Evolutionary conservation across 2,888 invertebrate genomes (phyloP).

Genomic region (Phragmatobia fuliginosa): DNA sequence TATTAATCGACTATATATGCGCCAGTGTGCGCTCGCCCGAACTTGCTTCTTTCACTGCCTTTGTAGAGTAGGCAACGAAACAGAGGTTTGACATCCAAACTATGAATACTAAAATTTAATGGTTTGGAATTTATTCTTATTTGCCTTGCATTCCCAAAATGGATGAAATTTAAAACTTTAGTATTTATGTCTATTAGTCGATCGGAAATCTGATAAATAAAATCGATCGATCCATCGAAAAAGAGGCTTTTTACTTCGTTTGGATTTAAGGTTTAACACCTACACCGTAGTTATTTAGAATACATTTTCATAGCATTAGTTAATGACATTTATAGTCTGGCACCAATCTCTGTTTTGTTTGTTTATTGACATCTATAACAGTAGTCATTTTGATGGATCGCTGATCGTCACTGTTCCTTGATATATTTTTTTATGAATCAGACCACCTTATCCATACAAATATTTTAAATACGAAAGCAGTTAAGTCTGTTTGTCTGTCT

Average conservation of each 20-base stretch:
- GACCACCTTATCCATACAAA: too few species aligned
- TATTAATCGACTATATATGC: constrained; percentile 56
- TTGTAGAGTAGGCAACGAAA: constrained; percentile 34
- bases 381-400: neutral
- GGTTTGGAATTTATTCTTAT: neutral
- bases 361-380: neutral
- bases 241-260: neutral
- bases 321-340: neutral
- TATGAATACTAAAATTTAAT: neutral
- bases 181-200: neutral
- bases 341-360: neutral
- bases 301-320: neutral
- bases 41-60: constrained; percentile 34
- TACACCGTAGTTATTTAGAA: neutral
- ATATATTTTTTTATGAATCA: neutral
- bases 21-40: constrained; percentile 42
- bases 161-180: neutral
- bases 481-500: too few species aligned
- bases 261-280: neutral
- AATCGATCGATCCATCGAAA: neutral
- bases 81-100: constrained; percentile 26
- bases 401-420: neutral
- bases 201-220: neutral
- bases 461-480: too few species aligned
- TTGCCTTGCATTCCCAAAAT: neutral